phyloP scores from a whole-genome alignment of 2,113 vertebrate genomes.

The Mirounga angustirostris region DNA sequence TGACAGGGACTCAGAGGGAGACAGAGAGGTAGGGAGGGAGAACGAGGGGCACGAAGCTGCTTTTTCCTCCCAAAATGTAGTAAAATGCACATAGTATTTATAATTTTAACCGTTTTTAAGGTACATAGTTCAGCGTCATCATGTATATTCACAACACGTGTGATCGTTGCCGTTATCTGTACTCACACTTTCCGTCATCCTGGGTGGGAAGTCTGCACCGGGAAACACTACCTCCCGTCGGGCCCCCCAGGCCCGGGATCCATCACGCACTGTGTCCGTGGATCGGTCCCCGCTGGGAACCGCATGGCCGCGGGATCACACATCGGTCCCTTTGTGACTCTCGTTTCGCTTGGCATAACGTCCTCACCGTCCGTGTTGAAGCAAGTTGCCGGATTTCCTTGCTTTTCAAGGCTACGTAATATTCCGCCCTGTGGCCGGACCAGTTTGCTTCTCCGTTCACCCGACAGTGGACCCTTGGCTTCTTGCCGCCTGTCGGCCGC shows the following conservation, averaged over 20 bases:
- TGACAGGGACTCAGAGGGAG: neutral
- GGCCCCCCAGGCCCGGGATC: neutral
- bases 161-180: neutral
- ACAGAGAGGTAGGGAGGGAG: neutral
- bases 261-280: neutral
- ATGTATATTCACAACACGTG: no score
- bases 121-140: neutral
- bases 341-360: accelerated
- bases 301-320: neutral
- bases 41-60: neutral
- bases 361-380: neutral
- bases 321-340: neutral
- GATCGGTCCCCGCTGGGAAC: neutral
- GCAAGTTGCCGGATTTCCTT: neutral
- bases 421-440: accelerated
- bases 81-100: neutral
- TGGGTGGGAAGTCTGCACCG: neutral
- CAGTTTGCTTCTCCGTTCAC: no score
- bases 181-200: neutral
- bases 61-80: neutral
- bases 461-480: neutral
- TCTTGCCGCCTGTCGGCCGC: no score
- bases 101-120: neutral
- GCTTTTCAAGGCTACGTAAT: neutral
- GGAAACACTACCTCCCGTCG: neutral